These are phyloP conservation scores for Gallinago media DNA, from an alignment of 2,113 vertebrate genomes.

Conservation along the genomic window DNA sequence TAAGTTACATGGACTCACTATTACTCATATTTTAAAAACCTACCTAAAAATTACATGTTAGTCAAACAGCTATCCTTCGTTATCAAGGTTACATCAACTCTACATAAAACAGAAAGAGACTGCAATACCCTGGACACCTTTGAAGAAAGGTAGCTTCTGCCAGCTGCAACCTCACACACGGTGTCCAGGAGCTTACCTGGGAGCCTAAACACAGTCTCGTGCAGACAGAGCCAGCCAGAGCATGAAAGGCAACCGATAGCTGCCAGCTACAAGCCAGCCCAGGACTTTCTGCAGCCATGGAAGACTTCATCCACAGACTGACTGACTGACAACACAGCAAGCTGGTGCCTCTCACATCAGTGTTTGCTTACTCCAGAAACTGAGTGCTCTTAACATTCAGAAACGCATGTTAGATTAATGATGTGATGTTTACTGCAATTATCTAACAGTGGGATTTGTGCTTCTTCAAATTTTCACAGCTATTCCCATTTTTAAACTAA, in stretches of 20 bases:
- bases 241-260: not conserved
- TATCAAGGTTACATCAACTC: not conserved
- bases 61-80: not conserved
- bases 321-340: accelerated
- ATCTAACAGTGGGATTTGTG: not conserved
- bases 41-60: not conserved
- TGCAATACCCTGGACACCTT: not conserved
- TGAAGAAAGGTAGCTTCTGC: not conserved
- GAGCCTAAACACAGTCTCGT: not conserved
- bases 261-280: not conserved
- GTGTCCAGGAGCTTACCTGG: not conserved
- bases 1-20: not conserved
- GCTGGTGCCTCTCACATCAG: not conserved
- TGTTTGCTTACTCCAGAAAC: not conserved
- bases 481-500: not conserved
- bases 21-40: not conserved
- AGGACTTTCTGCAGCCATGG: not conserved
- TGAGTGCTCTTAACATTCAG: not conserved
- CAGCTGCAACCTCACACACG: not conserved
- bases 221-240: not conserved
- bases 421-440: not conserved
- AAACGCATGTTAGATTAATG: not conserved
- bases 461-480: not conserved
- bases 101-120: not conserved
- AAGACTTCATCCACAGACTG: not conserved